Conservation (phyloP, 2,113 vertebrate genomes). For the Nesoenas mayeri region DNA sequence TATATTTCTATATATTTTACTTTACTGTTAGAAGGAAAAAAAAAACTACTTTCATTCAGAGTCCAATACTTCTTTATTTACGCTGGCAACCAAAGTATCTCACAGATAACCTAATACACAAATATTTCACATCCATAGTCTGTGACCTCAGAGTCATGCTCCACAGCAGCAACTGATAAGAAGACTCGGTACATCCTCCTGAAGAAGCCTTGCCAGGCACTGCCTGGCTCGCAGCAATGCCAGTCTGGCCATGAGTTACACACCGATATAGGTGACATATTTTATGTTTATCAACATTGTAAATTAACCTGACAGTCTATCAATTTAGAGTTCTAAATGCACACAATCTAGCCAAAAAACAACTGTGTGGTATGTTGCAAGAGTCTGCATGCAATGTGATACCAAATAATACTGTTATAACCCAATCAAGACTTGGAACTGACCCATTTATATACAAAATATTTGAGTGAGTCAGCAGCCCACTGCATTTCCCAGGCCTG, state of each 20-base stretch:
- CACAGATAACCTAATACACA: not conserved
- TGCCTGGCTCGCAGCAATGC: not conserved
- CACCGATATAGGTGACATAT: not conserved
- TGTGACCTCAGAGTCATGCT: not conserved
- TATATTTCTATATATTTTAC: not conserved
- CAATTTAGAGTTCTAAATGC: not conserved
- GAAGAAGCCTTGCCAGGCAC: not conserved
- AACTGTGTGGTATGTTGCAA: slow-evolving; percentile 17
- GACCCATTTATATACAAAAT: slow-evolving; percentile 10
- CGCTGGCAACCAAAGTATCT: not conserved
- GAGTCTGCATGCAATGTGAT: not conserved
- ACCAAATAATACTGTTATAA: slow-evolving; percentile 12
- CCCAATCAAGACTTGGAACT: slow-evolving; percentile 1
- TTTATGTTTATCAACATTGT: not conserved
- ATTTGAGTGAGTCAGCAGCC: slow-evolving; percentile 43
- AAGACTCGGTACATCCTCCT: not conserved
- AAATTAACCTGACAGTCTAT: not conserved
- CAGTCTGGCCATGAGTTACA: not conserved
- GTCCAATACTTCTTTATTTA: not conserved
- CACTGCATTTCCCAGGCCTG: slow-evolving; percentile 44
- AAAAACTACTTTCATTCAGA: not conserved
- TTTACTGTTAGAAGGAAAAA: not conserved
- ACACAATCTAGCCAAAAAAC: not conserved
- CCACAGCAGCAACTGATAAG: not conserved
- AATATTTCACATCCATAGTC: not conserved